Evolutionary conservation across 2,113 vertebrate species (phyloP).

Genomic region (Chloropsis cyanopogon): DNA sequence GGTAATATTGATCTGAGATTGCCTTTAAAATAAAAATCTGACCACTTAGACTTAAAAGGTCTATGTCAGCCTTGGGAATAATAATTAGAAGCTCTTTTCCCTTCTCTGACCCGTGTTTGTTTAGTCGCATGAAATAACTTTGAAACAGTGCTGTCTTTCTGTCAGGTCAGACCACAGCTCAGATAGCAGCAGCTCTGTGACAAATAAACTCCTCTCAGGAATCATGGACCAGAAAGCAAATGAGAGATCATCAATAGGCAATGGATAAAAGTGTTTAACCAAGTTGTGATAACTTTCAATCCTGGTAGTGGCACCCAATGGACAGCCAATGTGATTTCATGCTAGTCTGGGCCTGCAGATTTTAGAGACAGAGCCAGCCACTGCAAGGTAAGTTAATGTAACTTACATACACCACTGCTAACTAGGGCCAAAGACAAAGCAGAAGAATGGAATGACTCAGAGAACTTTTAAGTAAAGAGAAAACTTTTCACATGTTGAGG

Average conservation of each 20-base stretch:
- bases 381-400: background rate
- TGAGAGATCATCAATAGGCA: background rate
- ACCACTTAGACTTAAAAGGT: background rate
- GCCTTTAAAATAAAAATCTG: background rate
- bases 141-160: background rate
- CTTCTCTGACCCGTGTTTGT: background rate
- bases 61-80: background rate
- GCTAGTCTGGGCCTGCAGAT: background rate
- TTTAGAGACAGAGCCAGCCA: background rate
- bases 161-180: background rate
- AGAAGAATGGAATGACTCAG: background rate
- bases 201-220: background rate
- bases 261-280: background rate
- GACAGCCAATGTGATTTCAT: background rate
- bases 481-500: background rate
- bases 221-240: background rate
- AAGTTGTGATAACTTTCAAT: background rate
- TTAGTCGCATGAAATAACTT: background rate
- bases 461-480: background rate
- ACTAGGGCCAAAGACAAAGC: background rate
- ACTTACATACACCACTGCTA: background rate
- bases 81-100: background rate
- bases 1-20: background rate
- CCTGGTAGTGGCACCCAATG: background rate
- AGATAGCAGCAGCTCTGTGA: background rate